Percentiles rank a stretch among this genome's conserved stretches.
Evolutionary conservation across 2,888 invertebrate genomes (phyloP).

Genomic region (Pocota personata): DNA sequence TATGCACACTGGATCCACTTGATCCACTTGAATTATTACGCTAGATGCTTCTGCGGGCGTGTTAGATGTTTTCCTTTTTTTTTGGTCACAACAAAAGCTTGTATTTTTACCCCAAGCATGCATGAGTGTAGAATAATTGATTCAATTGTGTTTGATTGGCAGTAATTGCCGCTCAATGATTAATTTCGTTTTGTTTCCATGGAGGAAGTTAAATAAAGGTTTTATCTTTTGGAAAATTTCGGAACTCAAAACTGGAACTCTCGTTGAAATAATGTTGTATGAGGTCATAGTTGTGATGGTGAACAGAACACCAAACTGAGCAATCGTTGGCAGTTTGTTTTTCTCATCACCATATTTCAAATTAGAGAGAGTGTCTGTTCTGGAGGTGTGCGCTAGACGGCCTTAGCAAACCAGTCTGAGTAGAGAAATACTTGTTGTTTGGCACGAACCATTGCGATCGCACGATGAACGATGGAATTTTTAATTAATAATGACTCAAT

Average conservation of each 20-base stretch:
- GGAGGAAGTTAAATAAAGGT: slow-evolving; percentile 6
- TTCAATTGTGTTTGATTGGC: slow-evolving; percentile 62
- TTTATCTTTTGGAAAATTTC: not conserved
- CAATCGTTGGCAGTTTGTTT: not conserved
- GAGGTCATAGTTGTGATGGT: not conserved
- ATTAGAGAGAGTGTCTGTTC: not conserved
- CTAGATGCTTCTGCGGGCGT: slow-evolving; percentile 11
- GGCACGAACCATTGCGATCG: not conserved
- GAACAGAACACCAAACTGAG: not conserved
- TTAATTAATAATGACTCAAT: slow-evolving; percentile 10
- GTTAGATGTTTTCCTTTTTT: not conserved
- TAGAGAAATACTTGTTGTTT: not conserved
- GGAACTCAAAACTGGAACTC: not conserved
- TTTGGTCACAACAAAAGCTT: not conserved
- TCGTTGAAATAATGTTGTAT: not conserved
- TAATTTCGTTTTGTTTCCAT: slow-evolving; percentile 16
- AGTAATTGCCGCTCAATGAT: slow-evolving; percentile 43
- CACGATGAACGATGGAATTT: not conserved
- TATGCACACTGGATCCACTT: slow-evolving; percentile 20
- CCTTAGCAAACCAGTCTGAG: not conserved
- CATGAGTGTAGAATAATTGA: slow-evolving; percentile 44
- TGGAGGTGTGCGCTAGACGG: not conserved
- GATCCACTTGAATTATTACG: slow-evolving; percentile 16
- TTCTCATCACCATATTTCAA: not conserved
- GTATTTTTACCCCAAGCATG: not conserved